These are phyloP conservation scores for Oryctolagus cuniculus DNA, from an alignment of 2,113 vertebrate genomes.

Conservation along the genomic window mOryCun1.1 NC_091435.1:127250501-127251000, in stretches of 20 bases:
- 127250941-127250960: background rate
- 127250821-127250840: background rate
- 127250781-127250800: background rate
- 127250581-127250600: constrained; percentile 20
- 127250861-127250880: background rate
- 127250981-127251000: background rate
- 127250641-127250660: background rate
- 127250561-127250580: background rate
- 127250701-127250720: background rate
- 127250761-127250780: background rate
- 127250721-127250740: constrained; percentile 14
- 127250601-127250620: constrained; percentile 41
- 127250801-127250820: background rate
- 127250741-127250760: background rate
- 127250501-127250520: background rate
- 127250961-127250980: background rate
- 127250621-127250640: background rate
- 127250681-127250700: background rate
- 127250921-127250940: background rate
- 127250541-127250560: constrained; percentile 35
- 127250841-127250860: background rate
- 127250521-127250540: background rate
- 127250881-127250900: background rate
- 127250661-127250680: background rate
- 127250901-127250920: background rate